phyloP scores from a whole-genome alignment of 2,113 vertebrate species.

The Stigmatopora nigra region DNA sequence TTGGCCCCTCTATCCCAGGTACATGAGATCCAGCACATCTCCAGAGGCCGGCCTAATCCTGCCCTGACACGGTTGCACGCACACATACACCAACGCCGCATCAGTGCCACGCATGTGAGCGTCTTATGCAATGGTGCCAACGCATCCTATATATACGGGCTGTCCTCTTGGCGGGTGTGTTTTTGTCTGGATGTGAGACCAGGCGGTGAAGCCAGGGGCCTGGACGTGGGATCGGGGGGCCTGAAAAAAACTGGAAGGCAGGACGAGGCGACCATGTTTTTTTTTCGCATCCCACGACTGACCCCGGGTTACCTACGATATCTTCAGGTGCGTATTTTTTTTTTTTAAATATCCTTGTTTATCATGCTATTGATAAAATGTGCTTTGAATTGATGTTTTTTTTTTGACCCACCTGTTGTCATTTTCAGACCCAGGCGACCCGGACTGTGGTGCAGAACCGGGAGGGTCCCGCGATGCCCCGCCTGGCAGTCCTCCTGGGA shows the following conservation, averaged over 20 bases:
- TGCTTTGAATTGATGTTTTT: too few relatives aligned
- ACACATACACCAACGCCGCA: slow-evolving; percentile 28
- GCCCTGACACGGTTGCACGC: slow-evolving; percentile 43
- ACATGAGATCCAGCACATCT: slow-evolving; percentile 24
- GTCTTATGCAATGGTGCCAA: slow-evolving; percentile 47
- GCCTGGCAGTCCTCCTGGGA: slow-evolving; percentile 72
- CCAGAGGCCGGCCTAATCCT: slow-evolving; percentile 49
- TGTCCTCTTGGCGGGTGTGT: slow-evolving; percentile 29
- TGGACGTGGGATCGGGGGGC: slow-evolving; percentile 27
- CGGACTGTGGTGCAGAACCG: slow-evolving; percentile 59
- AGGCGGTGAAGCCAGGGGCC: slow-evolving; percentile 16
- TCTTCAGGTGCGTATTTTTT: slow-evolving; percentile 74
- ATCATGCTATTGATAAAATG: too few relatives aligned
- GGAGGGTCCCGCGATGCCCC: slow-evolving; percentile 58
- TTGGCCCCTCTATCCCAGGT: slow-evolving; percentile 31
- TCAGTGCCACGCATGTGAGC: slow-evolving; percentile 55
- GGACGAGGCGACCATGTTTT: slow-evolving; percentile 68
- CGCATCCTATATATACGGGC: slow-evolving; percentile 50
- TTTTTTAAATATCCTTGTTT: too few relatives aligned
- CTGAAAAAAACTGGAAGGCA: slow-evolving; percentile 3
- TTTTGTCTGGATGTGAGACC: slow-evolving; percentile 3
- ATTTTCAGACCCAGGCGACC: slow-evolving; percentile 74
- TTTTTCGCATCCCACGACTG: slow-evolving; percentile 73
- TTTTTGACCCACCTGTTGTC: slow-evolving; percentile 16
- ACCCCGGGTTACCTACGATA: slow-evolving; percentile 81